phyloP scores from a whole-genome alignment of 2,113 vertebrate species.

The Lanius collurio region DNA sequence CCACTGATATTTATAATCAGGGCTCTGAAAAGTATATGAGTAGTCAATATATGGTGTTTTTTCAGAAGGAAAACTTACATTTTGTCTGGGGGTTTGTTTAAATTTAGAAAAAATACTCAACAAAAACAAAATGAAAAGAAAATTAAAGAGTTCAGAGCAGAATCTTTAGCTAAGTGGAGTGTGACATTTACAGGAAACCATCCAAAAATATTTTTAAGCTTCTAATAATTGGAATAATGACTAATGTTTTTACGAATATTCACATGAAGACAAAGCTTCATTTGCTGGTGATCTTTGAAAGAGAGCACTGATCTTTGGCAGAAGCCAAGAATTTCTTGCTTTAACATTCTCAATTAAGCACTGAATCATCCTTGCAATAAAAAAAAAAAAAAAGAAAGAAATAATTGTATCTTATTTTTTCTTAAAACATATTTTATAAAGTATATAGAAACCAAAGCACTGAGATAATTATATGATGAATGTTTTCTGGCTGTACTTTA shows the following conservation, averaged over 20 bases:
- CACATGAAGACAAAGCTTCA: background rate
- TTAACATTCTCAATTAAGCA: background rate
- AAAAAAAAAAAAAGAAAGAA: background rate
- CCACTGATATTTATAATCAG: background rate
- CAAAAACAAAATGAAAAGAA: background rate
- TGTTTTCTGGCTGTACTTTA: conserved; percentile 38
- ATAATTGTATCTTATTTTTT: background rate
- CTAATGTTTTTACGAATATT: background rate
- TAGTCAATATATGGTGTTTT: background rate
- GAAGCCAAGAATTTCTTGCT: background rate
- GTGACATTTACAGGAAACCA: background rate
- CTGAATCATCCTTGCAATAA: background rate
- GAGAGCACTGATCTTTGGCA: conserved; percentile 5
- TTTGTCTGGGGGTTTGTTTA: background rate
- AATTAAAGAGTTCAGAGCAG: background rate
- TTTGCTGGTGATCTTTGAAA: conserved; percentile 12
- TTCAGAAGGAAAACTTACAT: background rate
- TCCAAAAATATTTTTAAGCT: background rate
- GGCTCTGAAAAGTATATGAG: background rate
- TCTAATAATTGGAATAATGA: conserved; percentile 21
- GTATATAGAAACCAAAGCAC: background rate
- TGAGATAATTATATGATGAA: conserved; percentile 46
- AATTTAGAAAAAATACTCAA: background rate
- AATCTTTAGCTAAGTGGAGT: background rate
- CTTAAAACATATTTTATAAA: conserved; percentile 9